Evolutionary conservation across 2,797 vertebrate species (phyloP).

Genomic region (Sebastes elongatus): DNA sequence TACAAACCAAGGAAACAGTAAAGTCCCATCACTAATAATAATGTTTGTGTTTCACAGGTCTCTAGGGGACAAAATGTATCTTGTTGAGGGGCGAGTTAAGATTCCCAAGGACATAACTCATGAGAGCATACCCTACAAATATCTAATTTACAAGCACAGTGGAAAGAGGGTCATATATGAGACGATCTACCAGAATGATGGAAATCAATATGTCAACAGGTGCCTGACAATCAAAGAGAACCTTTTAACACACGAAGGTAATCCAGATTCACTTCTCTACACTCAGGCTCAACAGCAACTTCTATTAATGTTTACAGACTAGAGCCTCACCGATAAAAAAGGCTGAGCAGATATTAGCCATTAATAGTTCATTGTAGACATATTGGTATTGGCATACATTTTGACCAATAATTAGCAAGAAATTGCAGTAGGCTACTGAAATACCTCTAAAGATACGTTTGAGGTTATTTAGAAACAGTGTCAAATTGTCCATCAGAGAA

Average conservation of each 20-base stretch:
- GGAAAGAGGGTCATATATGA: fast-evolving
- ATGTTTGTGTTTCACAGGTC: not conserved
- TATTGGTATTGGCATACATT: not conserved
- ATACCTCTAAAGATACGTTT: not conserved
- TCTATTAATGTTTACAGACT: not conserved
- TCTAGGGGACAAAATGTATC: not conserved
- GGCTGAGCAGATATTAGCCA: not conserved
- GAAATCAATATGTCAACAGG: not conserved
- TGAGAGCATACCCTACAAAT: slow-evolving; percentile 39
- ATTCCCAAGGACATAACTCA: not conserved
- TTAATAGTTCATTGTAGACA: not conserved
- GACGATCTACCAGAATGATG: not conserved
- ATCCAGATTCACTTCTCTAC: fast-evolving
- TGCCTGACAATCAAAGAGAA: slow-evolving; percentile 4
- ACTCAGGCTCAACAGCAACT: not conserved
- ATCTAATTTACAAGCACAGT: fast-evolving
- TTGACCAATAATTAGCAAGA: not conserved
- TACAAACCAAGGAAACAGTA: not conserved
- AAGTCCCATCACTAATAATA: not conserved
- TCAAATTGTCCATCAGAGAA: not conserved
- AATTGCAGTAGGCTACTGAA: not conserved
- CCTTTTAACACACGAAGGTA: slow-evolving; percentile 34
- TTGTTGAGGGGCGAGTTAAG: fast-evolving
- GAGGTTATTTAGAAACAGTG: not conserved
- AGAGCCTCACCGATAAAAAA: not conserved